A percentile compares a stretch with the other conserved stretches of the same genome.
These are phyloP conservation scores for Frankliniella intonsa DNA, from an alignment of 2,888 invertebrate species.

Conservation along the genomic window DNA sequence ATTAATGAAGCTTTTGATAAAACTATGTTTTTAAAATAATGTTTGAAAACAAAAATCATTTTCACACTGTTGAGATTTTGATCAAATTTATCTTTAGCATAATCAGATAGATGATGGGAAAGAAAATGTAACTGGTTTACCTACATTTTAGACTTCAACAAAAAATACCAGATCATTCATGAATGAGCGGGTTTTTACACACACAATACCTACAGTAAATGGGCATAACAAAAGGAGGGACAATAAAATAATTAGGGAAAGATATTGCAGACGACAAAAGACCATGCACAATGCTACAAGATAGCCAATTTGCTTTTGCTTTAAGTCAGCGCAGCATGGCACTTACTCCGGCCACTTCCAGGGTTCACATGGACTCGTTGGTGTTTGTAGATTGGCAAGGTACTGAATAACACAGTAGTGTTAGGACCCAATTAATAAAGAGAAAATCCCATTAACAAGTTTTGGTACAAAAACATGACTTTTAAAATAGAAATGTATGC, in stretches of 20 bases:
- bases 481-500: too few relatives aligned
- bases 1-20: background rate
- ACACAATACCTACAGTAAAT: constrained; percentile 14
- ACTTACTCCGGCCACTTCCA: constrained; percentile 87
- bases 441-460: too few relatives aligned
- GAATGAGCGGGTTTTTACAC: too few relatives aligned
- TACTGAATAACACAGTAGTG: constrained; percentile 23
- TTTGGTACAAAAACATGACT: too few relatives aligned
- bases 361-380: constrained; percentile 56
- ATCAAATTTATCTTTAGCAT: background rate
- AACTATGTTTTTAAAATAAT: background rate
- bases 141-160: background rate
- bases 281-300: constrained; percentile 15
- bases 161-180: background rate
- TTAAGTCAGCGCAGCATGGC: background rate
- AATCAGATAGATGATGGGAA: background rate
- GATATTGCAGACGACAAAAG: constrained; percentile 27
- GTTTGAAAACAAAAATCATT: background rate
- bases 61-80: background rate
- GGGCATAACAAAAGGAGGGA: constrained; percentile 30
- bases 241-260: constrained; percentile 31
- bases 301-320: constrained; percentile 14
- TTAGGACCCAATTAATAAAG: background rate
- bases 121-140: background rate
- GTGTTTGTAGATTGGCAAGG: constrained; percentile 18